Evolutionary conservation across 1,140 invertebrate species (phyloP), one percentile per base, ranked within the genome.

Genomic region (Drosophila tsacasi): DNA sequence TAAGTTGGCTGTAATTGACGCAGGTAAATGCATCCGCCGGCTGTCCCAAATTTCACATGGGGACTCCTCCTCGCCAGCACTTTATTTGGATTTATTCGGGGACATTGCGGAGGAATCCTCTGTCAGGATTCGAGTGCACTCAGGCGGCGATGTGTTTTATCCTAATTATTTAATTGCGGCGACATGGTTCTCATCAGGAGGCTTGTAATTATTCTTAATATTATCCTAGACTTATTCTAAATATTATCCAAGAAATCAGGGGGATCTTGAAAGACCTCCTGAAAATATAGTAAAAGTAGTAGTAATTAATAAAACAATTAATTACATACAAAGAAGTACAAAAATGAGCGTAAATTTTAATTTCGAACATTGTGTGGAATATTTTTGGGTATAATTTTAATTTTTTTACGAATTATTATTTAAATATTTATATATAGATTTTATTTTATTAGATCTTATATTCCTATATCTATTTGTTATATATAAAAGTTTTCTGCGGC

Each of bases 1-100:
- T 65, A 79, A 79, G 58, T 71, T 61, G 60, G 58, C 58, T 78
- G 44, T 50, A 73, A 75, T 75, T 75, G 72, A 62, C 42, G 42
- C 60, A 74, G 68, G 72, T 75, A 74, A 69, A 67, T 69, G 67
- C 47, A 46, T 35, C 37, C 62, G 47, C 39, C 21, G 17, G 32
- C 30, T 25, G 52, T 42, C 13, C 52, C 30, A 37, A 64, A 63
- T 63, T 37, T 37, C 55, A 12, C 12, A 23, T 60, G 54, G 21
- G 2, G 25, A 1, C 2, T 5, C 25, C 17, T n/a, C 47, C 17
- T 23, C 15, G 10, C 27, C 27, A 8, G 55, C 52, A 35, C 30
- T 66, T 62, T 30, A 63, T 67, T 47, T 21, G 64, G 30, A 63
- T 13, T 47, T 37, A 64, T 67, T 63, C n/a, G 64, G 47, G 10